phyloP scores from a whole-genome alignment of 2,888 invertebrate species.

The Calameuta idolon region DNA sequence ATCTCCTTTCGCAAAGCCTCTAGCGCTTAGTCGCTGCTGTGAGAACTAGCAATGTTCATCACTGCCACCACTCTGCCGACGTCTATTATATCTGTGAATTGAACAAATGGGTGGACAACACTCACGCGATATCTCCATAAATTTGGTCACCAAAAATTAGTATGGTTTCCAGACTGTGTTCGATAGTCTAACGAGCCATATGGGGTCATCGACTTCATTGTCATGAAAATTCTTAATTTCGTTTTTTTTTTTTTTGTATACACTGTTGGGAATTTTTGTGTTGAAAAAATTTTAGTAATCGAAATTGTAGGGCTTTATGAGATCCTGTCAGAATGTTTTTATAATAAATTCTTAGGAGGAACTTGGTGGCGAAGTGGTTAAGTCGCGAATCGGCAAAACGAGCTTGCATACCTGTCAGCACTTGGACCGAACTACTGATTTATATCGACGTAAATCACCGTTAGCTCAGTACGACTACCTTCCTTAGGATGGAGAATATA shows the following conservation, averaged over 20 bases:
- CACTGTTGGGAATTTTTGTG: not conserved
- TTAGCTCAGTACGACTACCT: conserved; percentile 33
- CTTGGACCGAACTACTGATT: conserved; percentile 39
- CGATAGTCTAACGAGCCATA: not conserved
- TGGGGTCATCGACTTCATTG: not conserved
- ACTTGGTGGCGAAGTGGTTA: conserved; percentile 24
- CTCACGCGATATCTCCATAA: conserved; percentile 30
- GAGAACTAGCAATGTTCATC: not conserved
- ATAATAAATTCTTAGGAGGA: not conserved
- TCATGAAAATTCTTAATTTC: not conserved
- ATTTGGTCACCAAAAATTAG: conserved; percentile 17
- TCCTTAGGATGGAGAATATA: not conserved
- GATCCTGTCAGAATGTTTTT: not conserved
- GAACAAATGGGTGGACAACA: conserved; percentile 11
- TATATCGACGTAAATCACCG: conserved; percentile 43
- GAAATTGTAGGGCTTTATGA: not conserved
- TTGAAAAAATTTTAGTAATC: not conserved
- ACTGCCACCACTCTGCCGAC: not conserved
- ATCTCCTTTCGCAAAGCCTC: conserved; percentile 1
- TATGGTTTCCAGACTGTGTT: not conserved
- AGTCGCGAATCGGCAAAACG: conserved; percentile 27
- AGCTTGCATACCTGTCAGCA: conserved; percentile 32
- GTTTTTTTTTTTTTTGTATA: not conserved
- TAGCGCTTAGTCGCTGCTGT: not conserved
- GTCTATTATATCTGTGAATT: not conserved